These are phyloP conservation scores for Andrena bicolor DNA, from an alignment of 2,888 invertebrate genomes.

Conservation along the genomic window DNA sequence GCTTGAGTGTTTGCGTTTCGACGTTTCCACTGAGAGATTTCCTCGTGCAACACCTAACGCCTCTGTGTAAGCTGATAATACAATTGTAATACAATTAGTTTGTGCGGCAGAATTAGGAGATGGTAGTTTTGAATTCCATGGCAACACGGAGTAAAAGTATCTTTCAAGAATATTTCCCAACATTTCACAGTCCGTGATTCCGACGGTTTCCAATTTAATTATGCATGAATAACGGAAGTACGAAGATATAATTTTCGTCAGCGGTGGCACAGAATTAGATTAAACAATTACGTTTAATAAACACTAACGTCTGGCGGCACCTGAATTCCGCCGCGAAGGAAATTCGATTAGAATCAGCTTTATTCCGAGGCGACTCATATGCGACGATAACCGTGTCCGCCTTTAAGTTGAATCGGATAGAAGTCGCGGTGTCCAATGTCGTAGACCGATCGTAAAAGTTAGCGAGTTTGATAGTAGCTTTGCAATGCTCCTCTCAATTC, in stretches of 20 bases:
- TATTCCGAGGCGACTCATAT: constrained; percentile 10
- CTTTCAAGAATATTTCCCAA: too few relatives aligned
- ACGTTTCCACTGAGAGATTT: constrained; percentile 5
- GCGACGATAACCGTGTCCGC: constrained; percentile 40
- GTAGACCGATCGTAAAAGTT: constrained; percentile 71
- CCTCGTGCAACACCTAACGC: not conserved
- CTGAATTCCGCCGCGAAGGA: not conserved
- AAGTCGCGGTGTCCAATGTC: constrained; percentile 53
- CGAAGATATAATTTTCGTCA: too few relatives aligned
- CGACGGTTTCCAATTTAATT: too few relatives aligned
- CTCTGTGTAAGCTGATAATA: not conserved
- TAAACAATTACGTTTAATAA: not conserved
- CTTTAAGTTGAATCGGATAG: constrained; percentile 34
- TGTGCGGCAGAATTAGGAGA: too few relatives aligned
- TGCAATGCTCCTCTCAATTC: constrained; percentile 65
- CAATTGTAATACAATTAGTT: too few relatives aligned
- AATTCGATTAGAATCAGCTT: constrained; percentile 38
- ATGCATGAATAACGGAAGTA: too few relatives aligned
- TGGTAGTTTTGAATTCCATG: too few relatives aligned
- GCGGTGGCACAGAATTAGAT: not conserved
- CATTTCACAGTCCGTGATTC: too few relatives aligned
- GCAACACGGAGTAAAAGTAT: too few relatives aligned
- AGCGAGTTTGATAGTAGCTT: constrained; percentile 67
- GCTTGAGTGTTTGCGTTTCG: not conserved
- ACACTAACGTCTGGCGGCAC: not conserved